Evolutionary conservation across 2,888 invertebrate genomes (phyloP).

Genomic region (Rotaria magnacalcarata): DNA sequence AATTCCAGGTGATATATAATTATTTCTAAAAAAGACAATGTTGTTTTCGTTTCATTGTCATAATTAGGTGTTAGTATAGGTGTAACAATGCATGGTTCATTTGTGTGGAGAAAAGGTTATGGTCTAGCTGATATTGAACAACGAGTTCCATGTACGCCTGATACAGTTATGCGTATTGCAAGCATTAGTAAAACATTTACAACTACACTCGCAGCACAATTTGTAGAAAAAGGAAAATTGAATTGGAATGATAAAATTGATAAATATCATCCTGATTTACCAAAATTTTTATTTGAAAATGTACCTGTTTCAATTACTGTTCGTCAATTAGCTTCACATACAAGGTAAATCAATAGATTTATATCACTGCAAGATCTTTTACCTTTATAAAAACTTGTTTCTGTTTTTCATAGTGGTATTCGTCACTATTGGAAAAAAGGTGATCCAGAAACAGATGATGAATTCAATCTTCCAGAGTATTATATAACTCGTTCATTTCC

Average conservation of each 20-base stretch:
- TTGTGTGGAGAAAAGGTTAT: conserved; percentile 52
- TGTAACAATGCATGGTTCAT: conserved; percentile 38
- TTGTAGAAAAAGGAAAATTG: conserved; percentile 62
- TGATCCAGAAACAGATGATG: conserved; percentile 51
- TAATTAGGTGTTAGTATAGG: conserved; percentile 9
- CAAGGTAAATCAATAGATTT: conserved; percentile 7
- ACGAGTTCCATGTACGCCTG: conserved; percentile 57
- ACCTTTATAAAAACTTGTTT: conserved; percentile 53
- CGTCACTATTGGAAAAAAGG: conserved; percentile 61
- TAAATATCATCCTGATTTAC: conserved; percentile 62
- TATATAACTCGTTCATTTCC: conserved; percentile 39
- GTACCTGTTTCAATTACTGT: conserved; percentile 54
- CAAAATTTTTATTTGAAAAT: conserved; percentile 61
- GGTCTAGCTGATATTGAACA: conserved; percentile 65
- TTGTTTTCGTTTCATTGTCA: background rate
- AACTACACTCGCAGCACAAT: conserved; percentile 62
- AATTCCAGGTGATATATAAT: background rate
- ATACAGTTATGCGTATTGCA: conserved; percentile 64
- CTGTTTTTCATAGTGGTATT: conserved; percentile 62
- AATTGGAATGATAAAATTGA: conserved; percentile 63
- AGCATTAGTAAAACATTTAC: conserved; percentile 65
- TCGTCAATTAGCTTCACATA: conserved; percentile 42
- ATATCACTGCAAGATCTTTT: no score
- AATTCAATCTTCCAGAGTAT: conserved; percentile 53
- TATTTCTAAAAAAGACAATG: background rate